Conservation (phyloP, 2,797 vertebrate species). For the Parauchenoglanis ngamensis region DNA sequence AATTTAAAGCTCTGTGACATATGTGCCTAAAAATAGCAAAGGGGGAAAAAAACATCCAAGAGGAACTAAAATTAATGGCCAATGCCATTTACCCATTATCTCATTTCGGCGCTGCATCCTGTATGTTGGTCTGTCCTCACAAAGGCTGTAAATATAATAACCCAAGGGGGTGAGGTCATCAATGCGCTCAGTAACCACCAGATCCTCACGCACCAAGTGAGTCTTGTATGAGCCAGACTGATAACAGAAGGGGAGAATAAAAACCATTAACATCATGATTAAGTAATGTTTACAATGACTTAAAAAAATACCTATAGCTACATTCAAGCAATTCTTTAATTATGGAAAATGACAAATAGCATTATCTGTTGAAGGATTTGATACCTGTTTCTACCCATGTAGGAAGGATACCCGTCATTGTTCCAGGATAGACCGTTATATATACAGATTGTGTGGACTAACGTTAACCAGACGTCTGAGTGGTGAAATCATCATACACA, state of each 20-base stretch:
- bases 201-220: conserved; percentile 89
- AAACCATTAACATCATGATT: neutral
- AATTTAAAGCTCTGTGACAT: neutral
- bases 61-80: conserved; percentile 11
- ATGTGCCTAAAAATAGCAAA: neutral
- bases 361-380: neutral
- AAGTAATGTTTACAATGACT: neutral
- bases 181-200: conserved; percentile 90
- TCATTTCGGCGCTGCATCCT: conserved; percentile 84
- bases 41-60: neutral
- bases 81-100: conserved; percentile 70
- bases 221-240: conserved; percentile 90
- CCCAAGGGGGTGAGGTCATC: conserved; percentile 87
- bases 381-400: no score
- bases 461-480: neutral
- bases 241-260: neutral
- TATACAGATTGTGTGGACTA: neutral
- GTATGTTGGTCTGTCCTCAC: conserved; percentile 88
- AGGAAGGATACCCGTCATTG: no score
- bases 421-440: neutral
- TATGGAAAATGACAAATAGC: neutral
- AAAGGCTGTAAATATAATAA: conserved; percentile 90
- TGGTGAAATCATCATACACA: neutral
- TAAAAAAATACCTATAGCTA: neutral
- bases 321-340: neutral